phyloP scores from a whole-genome alignment of 2,888 invertebrate genomes.

The Andricus quercusramuli region DNA sequence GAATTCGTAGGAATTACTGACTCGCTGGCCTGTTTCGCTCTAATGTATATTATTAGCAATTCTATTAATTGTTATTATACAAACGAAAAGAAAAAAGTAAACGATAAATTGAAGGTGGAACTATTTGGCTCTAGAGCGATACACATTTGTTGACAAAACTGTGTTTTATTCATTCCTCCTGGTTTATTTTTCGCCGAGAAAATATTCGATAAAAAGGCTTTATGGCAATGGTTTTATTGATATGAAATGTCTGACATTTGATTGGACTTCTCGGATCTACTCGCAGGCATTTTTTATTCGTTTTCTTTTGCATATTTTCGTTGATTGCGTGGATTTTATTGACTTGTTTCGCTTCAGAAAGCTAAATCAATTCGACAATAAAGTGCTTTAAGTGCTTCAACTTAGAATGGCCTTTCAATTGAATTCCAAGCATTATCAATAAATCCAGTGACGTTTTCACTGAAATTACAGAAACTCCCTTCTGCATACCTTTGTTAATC shows the following conservation, averaged over 20 bases:
- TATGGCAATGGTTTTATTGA: neutral
- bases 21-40: too few species aligned
- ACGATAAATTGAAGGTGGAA: neutral
- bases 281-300: neutral
- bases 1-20: too few species aligned
- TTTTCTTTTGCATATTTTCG: neutral
- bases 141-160: neutral
- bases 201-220: neutral
- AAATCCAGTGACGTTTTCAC: neutral
- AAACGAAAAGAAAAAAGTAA: neutral
- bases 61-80: too few species aligned
- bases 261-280: slow-evolving; percentile 3
- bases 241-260: neutral
- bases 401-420: neutral
- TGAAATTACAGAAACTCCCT: too few species aligned
- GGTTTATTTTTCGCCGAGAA: neutral
- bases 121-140: neutral
- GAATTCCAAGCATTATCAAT: neutral
- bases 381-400: neutral
- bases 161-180: neutral
- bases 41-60: too few species aligned
- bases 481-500: too few species aligned
- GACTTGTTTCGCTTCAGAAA: slow-evolving; percentile 15
- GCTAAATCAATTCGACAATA: neutral
- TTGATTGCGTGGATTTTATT: slow-evolving; percentile 25